Percentiles rank a stretch among this genome's conserved stretches.
These are phyloP conservation scores for Teleopsis dalmanni DNA, from an alignment of 1,140 invertebrate species.

Conservation along the genomic window DNA sequence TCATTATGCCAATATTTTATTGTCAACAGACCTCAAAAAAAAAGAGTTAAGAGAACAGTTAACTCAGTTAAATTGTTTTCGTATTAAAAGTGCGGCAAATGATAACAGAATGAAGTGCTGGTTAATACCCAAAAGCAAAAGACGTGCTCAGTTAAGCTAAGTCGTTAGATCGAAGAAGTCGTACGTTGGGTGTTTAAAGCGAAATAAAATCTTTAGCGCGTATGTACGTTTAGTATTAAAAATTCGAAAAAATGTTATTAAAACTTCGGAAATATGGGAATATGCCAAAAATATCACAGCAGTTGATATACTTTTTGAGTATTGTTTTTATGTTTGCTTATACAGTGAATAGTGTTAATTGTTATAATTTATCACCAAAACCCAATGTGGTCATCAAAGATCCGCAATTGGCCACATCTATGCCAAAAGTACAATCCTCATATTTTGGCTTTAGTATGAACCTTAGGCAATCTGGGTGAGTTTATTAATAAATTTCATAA, in stretches of 20 bases:
- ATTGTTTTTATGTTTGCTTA: neutral
- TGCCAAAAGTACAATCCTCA: conserved; percentile 38
- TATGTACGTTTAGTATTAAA: neutral
- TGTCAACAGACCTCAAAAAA: too few species aligned
- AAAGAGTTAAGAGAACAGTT: too few species aligned
- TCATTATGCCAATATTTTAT: too few species aligned
- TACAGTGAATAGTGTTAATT: neutral
- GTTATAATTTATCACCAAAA: conserved; percentile 37
- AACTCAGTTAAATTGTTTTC: too few species aligned
- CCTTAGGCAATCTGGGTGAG: conserved; percentile 35
- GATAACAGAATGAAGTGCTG: too few species aligned
- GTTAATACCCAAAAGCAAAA: too few species aligned
- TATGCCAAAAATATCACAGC: conserved; percentile 3
- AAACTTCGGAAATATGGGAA: neutral
- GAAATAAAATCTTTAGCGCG: too few species aligned
- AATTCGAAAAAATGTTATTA: neutral
- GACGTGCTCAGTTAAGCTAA: too few species aligned
- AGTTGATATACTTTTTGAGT: neutral
- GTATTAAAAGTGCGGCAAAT: too few species aligned
- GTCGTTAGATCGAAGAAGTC: too few species aligned
- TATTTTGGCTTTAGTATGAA: conserved; percentile 40
- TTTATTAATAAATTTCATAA: too few species aligned
- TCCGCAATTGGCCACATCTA: conserved; percentile 24
- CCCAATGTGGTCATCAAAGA: conserved; percentile 33
- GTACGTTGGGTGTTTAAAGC: too few species aligned